Conservation (phyloP, 2,797 vertebrate genomes). For the Brotula barbata region DNA sequence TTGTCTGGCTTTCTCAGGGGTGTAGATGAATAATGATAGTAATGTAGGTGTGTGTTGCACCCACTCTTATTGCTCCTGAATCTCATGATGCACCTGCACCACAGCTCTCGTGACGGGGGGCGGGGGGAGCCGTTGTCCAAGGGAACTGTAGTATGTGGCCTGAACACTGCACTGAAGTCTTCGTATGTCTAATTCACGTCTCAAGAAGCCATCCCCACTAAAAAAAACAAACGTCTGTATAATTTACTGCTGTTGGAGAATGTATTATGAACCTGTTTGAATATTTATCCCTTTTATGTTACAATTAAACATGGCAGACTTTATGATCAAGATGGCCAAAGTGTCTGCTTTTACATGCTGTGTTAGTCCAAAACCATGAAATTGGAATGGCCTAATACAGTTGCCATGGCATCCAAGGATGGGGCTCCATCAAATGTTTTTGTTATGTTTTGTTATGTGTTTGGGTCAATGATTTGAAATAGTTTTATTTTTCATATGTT, state of each 20-base stretch:
- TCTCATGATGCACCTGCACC: constrained; percentile 63
- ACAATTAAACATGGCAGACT: constrained; percentile 62
- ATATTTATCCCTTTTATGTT: constrained; percentile 70
- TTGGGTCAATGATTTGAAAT: constrained; percentile 76
- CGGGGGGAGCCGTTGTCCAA: constrained; percentile 58
- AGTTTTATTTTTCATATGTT: constrained; percentile 74
- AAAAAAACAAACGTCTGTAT: constrained; percentile 50
- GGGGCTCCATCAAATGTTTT: constrained; percentile 70
- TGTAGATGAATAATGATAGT: constrained; percentile 73
- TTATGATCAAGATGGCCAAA: constrained; percentile 67
- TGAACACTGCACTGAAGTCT: constrained; percentile 58
- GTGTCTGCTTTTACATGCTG: constrained; percentile 53
- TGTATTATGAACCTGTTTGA: constrained; percentile 75
- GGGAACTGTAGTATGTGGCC: constrained; percentile 66
- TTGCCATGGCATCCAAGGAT: constrained; percentile 55
- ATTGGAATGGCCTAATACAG: constrained; percentile 42
- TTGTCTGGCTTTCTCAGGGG: constrained; percentile 77
- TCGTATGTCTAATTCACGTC: constrained; percentile 64
- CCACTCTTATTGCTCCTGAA: constrained; percentile 65
- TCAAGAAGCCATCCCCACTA: constrained; percentile 73
- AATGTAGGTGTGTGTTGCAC: constrained; percentile 60
- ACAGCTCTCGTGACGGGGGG: too few species aligned
- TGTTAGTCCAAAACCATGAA: constrained; percentile 48
- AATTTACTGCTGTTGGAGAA: constrained; percentile 80
- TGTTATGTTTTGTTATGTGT: constrained; percentile 71